Evolutionary conservation across 2,113 vertebrate species (phyloP), one percentile per base, ranked within the genome.

Genomic region (Neotragus pygmaeus): DNA sequence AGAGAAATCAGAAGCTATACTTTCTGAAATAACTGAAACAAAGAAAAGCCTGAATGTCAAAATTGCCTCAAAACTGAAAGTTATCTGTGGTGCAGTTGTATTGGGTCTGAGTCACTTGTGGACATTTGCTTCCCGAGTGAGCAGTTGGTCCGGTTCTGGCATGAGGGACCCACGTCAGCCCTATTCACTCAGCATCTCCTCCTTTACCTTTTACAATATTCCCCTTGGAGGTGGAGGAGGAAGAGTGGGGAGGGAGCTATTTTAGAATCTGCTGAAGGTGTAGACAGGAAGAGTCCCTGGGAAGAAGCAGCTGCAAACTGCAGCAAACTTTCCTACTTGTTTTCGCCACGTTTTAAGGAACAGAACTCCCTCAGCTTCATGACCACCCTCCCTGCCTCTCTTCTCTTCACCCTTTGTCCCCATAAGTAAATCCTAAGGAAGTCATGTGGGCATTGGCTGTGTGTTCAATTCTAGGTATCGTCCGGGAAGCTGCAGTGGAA

Each of bases 21-120:
- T 86, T 57, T 80, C 91, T 4, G 1, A 82, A 89, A 93, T 2
- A 8, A 57, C 11, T n/a, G 28, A 91, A 86, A 70, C 83, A 64
- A 91, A 93, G 80, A 33, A 55, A 89, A 94, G 6, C 21, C 28
- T 47, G 15, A 13, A 11, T 62, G 28, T 90, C 75, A 43, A 73
- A 60, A 90, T 7, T 12, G 15, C 80, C 90, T 88, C 49, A 30
- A 85, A 84, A 62, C 45, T 14, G 27, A 60, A 94, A 66, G 55
- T 25, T 33, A 39, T 62, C 55, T 77, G 60, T 30, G 62, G n/a
- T 28, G 28, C 78, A 3, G 0, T 90, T 80, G 80, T 43, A 36
- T 83, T 92, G 47, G 88, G 19, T 83, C 7, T 89, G 83, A 62
- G 92, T 83, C 93, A 19, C 88, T 87, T 13, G 5, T 43, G 88